Evolutionary conservation across 2,888 invertebrate species (phyloP), one percentile per base, ranked within the genome.

Genomic region (Hirtodrosophila confusa): DNA sequence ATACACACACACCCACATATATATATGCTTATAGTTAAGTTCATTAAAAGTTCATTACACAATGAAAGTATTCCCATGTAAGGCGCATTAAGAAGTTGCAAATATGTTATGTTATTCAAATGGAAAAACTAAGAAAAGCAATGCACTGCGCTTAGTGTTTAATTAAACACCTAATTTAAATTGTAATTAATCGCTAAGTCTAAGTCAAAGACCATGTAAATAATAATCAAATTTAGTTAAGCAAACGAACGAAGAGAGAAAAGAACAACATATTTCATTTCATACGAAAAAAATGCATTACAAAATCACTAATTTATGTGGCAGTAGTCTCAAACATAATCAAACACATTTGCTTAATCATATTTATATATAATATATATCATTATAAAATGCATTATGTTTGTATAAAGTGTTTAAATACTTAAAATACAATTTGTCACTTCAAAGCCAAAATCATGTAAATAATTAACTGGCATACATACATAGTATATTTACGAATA

Each of bases 131-230:
- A 39, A n/a, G n/a, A 11, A 49, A 39, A 31, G 17, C 37, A 53
- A 53, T 51, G 33, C 47, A 54, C 40, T 58, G 68, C 68, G 67
- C 73, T 64, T 48, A 39, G 24, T 47, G 10, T 29, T 45, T 50
- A 53, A 44, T 29, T 36, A 53, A 51, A 63, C n/a, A 29, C 17
- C 47, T 39, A 35, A 53, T 44, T 44, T 63, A 9, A 31, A 51
- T 55, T 56, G 48, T 54, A 27, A 60, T 63, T 57, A 49, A 69
- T 43, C 44, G 33, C 49, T 73, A 61, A 65, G 40, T 51, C 54
- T 48, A 53, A 74, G 67, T 75, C 61, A 76, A 58, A 58, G 71
- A 75, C 50, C 65, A 37, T 75, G 69, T 75, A 75, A 51, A 69
- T 72, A 73, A 47, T 39, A 8, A 47, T 43, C 47, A 39, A 56